Evolutionary conservation across 2,797 vertebrate species (phyloP), one percentile per base, ranked within the genome.

Genomic region (Enteromius radiatus): DNA sequence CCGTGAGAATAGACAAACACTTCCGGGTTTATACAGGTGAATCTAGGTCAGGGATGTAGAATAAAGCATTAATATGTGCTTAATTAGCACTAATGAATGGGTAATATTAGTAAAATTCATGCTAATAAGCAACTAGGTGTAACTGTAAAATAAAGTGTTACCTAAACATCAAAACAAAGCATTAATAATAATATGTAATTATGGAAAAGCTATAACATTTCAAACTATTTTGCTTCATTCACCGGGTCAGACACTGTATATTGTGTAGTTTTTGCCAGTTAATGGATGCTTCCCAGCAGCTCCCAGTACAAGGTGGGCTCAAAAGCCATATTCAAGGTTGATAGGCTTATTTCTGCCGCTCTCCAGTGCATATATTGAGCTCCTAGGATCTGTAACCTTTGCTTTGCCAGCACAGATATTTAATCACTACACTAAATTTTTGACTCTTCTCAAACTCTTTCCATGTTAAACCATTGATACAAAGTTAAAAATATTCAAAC

Each of bases 401-500:
- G 69, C 23, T 63, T 73, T 61, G 69, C 4, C 69, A 64, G 31
- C 41, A 63, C 10, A 61, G 52, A 70, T 45, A 15, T 43, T 71
- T 61, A 70, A 63, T 61, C 65, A 56, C 15, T 31, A 56, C 33
- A 41, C 26, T 59, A n/a, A 19, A 52, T 9, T 28, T 67, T 79
- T 68, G 28, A 79, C 64, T 52, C 31, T 14, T 81, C 41, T 23
- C 54, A 17, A 70, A 45, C 23, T 70, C 56, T 49, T 9, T 43
- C 56, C n/a, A 38, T 74, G 79, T 63, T 26, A 38, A 65, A 52
- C 43, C 59, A 12, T 65, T 45, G 59, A 81, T 74, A 52, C 69
- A 73, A 81, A 80, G 69, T 65, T 41, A 74, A 69, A 59, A 69
- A 68, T 59, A 76, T 59, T 76, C 21, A 43, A 59, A 69, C 21